Conservation (phyloP, 1,140 invertebrate species). For the Drosophila sechellia region DNA sequence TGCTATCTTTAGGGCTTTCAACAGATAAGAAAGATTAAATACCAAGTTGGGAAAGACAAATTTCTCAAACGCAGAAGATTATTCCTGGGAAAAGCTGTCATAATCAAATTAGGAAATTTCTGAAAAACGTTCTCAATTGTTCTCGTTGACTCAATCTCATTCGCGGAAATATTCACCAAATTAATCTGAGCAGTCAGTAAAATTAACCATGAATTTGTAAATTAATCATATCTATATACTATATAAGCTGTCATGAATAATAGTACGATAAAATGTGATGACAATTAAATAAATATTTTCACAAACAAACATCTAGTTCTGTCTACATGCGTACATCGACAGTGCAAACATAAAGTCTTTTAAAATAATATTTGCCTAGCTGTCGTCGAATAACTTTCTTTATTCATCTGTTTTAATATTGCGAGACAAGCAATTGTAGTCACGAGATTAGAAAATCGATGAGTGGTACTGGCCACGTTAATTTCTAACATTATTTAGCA, state of each 20-base stretch:
- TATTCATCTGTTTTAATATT: constrained; percentile 2
- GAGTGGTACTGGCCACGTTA: not conserved
- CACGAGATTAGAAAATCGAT: constrained; percentile 17
- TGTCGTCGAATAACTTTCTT: constrained; percentile 1
- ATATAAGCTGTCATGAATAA: constrained; percentile 1
- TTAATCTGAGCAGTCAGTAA: not conserved
- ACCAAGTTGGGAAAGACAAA: constrained; percentile 2
- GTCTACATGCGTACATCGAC: constrained; percentile 1
- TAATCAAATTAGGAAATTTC: not conserved
- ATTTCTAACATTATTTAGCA: constrained; percentile 10
- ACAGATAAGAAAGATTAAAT: constrained; percentile 19
- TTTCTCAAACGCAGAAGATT: constrained; percentile 8
- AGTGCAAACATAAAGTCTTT: not conserved
- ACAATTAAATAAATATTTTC: not conserved
- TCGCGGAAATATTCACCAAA: constrained; percentile 12
- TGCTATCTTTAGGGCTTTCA: constrained; percentile 1
- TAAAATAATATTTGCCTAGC: not conserved
- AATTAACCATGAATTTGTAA: not conserved
- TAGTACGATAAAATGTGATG: not conserved
- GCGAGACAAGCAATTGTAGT: not conserved
- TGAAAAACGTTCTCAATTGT: no score
- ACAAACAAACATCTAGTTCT: constrained; percentile 5
- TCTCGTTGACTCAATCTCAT: not conserved
- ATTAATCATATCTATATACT: not conserved
- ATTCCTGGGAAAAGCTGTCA: constrained; percentile 5